Evolutionary conservation across 1,140 invertebrate genomes (phyloP), one percentile per base, ranked within the genome.

Genomic region (Apis mellifera): DNA sequence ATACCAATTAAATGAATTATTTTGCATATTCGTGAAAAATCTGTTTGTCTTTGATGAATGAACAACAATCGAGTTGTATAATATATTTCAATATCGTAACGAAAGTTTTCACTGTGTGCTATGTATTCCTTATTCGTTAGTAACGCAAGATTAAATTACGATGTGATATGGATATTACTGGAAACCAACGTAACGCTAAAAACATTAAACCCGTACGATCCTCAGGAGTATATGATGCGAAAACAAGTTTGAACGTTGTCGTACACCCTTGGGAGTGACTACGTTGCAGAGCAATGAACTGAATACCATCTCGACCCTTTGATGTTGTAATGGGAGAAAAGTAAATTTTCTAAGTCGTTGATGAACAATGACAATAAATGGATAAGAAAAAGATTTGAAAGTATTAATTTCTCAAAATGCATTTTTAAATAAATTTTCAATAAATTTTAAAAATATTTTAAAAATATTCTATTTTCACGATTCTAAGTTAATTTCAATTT

Each of bases 181-280:
- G 32, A 69, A 17, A 52, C 8, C 48, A 52, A 69, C 48, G 66
- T 69, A 69, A 69, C 48, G 66, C 48, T 69, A 69, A 69, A 69
- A 69, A 69, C 66, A 69, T 69, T 69, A 69, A 69, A 69, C 66
- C 23, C n/a, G 48, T 8, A 4, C 66, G 66, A 69, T 69, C n/a
- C 66, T 69, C 66, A 0, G 4, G 66, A 50, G 66, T 69, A 23
- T 21, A 23, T 11, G 8, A 69, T 21, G 48, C n/a, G 66, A 52
- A 69, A 69, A 69, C 66, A 52, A 69, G 66, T 69, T 69, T 69
- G 48, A 52, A 69, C 66, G 7, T 52, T 23, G 66, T 21, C 13
- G 21, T 23, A 1, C 21, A 13, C 66, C 23, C 66, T 17, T 3
- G 66, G 48, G 66, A 69, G 21, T n/a, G 19, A 12, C 65, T 66